Conservation (phyloP, 2,888 invertebrate species). For the Heteropelma amictum region DNA sequence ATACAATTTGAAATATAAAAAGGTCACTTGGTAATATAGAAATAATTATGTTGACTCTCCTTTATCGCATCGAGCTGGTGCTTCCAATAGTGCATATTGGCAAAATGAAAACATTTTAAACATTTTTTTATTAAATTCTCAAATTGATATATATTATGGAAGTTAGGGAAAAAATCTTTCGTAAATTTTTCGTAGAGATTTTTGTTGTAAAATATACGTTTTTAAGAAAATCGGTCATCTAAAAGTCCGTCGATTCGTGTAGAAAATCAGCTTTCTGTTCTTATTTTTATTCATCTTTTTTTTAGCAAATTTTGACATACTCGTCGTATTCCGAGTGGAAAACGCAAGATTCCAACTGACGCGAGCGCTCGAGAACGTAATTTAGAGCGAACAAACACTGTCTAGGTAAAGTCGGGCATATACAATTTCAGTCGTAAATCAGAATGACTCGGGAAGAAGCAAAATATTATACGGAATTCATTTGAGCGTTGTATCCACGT, state of each 20-base stretch:
- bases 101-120: too few relatives aligned
- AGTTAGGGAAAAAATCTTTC: too few relatives aligned
- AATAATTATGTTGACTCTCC: slow-evolving; percentile 23
- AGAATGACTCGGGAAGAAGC: slow-evolving; percentile 32
- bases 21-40: slow-evolving; percentile 12
- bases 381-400: slow-evolving; percentile 61
- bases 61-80: too few relatives aligned
- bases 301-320: background rate
- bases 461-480: slow-evolving; percentile 21
- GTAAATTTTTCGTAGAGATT: too few relatives aligned
- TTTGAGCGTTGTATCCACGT: background rate
- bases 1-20: slow-evolving; percentile 41
- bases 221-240: too few relatives aligned
- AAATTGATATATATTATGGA: too few relatives aligned
- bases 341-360: slow-evolving; percentile 34
- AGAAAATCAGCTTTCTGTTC: background rate
- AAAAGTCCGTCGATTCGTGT: too few relatives aligned
- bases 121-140: too few relatives aligned
- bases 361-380: slow-evolving; percentile 50
- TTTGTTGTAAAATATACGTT: too few relatives aligned
- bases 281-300: slow-evolving; percentile 5
- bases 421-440: slow-evolving; percentile 60
- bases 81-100: too few relatives aligned
- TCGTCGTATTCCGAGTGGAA: slow-evolving; percentile 5
- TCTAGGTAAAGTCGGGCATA: slow-evolving; percentile 57